phyloP scores from a whole-genome alignment of 2,888 invertebrate species.

The Micoletzkya japonica region DNA sequence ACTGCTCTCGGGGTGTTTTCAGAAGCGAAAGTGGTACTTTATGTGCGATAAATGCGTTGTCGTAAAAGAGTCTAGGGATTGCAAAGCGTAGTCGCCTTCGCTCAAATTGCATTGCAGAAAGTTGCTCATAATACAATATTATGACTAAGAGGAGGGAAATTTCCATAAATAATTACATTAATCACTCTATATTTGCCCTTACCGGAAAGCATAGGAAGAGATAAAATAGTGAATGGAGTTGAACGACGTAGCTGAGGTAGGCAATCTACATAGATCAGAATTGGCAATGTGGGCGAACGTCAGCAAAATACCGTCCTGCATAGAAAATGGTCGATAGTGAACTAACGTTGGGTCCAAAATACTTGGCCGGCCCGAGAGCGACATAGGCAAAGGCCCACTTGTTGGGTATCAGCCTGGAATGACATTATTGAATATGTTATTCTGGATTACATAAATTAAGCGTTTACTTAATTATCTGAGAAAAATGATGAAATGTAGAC shows the following conservation, averaged over 20 bases:
- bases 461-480: background rate
- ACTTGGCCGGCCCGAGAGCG: conserved; percentile 41
- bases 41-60: too few relatives aligned
- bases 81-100: too few relatives aligned
- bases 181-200: background rate
- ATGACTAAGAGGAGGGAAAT: too few relatives aligned
- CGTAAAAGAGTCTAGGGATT: too few relatives aligned
- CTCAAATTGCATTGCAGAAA: too few relatives aligned
- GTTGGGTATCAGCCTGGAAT: conserved; percentile 45
- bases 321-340: background rate
- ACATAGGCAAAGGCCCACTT: conserved; percentile 53
- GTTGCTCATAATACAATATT: too few relatives aligned
- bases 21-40: too few relatives aligned
- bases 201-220: conserved; percentile 47
- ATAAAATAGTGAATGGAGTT: conserved; percentile 48
- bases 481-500: background rate
- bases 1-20: too few relatives aligned
- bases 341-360: conserved; percentile 31
- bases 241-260: conserved; percentile 29
- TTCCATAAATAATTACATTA: too few relatives aligned
- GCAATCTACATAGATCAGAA: background rate
- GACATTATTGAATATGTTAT: too few relatives aligned
- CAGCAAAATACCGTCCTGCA: background rate
- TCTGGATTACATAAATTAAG: too few relatives aligned
- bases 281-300: too few relatives aligned